Base-by-base conservation (phyloP, 2,797 vertebrate genomes). In the Gouania willdenowi region DNA sequence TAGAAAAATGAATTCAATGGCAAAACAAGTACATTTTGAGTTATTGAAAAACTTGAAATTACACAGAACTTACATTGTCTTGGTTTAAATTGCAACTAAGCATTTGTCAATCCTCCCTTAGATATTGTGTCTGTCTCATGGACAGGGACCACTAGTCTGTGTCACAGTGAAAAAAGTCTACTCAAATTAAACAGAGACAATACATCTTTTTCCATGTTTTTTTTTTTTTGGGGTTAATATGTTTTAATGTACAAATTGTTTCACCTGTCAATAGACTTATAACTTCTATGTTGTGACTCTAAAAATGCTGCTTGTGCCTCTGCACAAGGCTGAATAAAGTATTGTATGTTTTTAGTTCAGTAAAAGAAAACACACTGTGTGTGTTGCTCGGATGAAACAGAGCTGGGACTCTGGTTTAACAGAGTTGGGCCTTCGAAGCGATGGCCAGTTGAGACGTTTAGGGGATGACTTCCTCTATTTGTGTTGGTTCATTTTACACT, bases 401-500 rank as follows among this genome's bases (percentile, higher is more conserved):
- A 52, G 63, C 70, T 65, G 50, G 48, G 33, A 51, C 40, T 69
- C 41, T 7, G 33, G 55, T 67, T 60, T 41, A 53, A 47, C 26
- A 30, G 30, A 32, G 24, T 49, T 60, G 44, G 49, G 56, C 39
- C 60, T 30, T 46, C 42, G 49, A 58, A 67, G 64, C 48, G 44
- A 44, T 33, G 56, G 24, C 59, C 48, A 67, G 66, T 45, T 34
- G 19, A 51, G 51, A 71, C 35, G 36, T 79, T 76, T 79, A 80
- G 74, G 41, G 78, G 77, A 79, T 49, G 63, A 73, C 59, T 66
- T 85, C 75, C 79, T 80, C 71, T 76, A 69, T 73, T 46, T 47
- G 42, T 47, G 43, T 53, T 43, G 54, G 30, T 60, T 66, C 53
- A 52, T 62, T 69, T 71, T 74, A 75, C 78, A 84, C 71, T 68